phyloP scores from a whole-genome alignment of 92 coral and sea anemone species.

The Metridium senile region DNA sequence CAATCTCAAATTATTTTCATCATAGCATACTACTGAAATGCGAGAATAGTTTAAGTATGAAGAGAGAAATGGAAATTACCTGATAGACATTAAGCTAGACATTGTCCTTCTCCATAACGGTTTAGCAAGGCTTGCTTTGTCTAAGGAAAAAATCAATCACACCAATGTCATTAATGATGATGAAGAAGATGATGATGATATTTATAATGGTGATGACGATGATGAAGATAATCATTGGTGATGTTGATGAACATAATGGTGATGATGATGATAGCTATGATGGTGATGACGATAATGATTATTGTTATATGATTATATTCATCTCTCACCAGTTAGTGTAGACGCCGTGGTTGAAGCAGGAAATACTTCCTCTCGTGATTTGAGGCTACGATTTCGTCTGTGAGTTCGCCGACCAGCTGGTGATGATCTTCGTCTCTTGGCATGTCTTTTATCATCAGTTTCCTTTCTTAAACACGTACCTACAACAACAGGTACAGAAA shows the following conservation, averaged over 20 bases:
- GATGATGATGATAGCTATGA: too few species aligned
- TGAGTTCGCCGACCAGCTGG: constrained; percentile 56
- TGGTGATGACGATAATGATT: too few species aligned
- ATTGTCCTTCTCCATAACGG: constrained; percentile 42
- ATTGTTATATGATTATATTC: too few species aligned
- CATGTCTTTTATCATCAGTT: constrained; percentile 52
- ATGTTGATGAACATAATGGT: too few species aligned
- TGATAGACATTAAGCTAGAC: constrained; percentile 44
- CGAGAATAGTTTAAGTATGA: too few species aligned
- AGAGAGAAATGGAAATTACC: too few species aligned
- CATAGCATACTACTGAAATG: too few species aligned
- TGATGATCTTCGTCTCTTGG: constrained; percentile 63
- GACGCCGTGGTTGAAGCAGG: constrained; percentile 38
- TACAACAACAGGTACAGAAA: too few species aligned
- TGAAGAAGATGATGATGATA: too few species aligned
- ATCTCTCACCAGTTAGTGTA: constrained; percentile 31
- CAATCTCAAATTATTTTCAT: too few species aligned
- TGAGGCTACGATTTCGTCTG: constrained; percentile 78
- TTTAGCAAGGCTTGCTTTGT: constrained; percentile 18
- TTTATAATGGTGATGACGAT: too few species aligned
- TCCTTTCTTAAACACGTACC: constrained; percentile 72
- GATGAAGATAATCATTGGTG: too few species aligned
- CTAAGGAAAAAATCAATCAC: constrained; percentile 6
- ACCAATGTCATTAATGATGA: background rate
- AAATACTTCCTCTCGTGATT: constrained; percentile 43